phyloP scores from a whole-genome alignment of 2,113 vertebrate species.

The Fregata magnificens region DNA sequence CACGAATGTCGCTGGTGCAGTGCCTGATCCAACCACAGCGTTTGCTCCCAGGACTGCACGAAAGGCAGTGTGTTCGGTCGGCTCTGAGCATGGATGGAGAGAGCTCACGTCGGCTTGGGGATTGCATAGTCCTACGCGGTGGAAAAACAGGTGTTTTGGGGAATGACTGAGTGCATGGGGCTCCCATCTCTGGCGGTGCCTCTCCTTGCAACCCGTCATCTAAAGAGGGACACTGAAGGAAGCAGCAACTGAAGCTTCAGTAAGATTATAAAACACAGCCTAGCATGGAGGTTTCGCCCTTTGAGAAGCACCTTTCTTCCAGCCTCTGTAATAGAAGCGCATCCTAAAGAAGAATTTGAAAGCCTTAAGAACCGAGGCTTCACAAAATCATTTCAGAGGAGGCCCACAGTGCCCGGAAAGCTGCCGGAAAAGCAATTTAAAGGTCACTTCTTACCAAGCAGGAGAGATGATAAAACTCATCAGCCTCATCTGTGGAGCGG shows the following conservation, averaged over 20 bases:
- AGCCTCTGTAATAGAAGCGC: neutral
- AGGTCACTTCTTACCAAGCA: neutral
- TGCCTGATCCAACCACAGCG: accelerated
- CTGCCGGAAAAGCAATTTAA: neutral
- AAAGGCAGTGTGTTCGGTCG: accelerated
- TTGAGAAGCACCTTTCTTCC: neutral
- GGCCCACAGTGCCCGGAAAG: neutral
- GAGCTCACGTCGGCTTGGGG: neutral
- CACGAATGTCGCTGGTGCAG: accelerated
- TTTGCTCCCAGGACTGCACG: neutral
- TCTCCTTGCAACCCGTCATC: neutral
- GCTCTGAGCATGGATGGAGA: neutral
- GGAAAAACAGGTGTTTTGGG: neutral
- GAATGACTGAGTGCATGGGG: neutral
- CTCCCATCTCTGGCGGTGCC: neutral
- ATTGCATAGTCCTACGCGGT: accelerated
- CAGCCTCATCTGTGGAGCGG: neutral
- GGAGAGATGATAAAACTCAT: neutral
- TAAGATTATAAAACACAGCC: neutral
- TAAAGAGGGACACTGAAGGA: neutral
- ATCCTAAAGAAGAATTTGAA: neutral
- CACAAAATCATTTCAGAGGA: neutral
- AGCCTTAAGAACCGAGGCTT: neutral
- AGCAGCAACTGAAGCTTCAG: neutral
- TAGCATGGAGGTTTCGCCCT: neutral